Base-by-base conservation (phyloP, 1,140 invertebrate species). In the Sweltsa coloradensis region DNA sequence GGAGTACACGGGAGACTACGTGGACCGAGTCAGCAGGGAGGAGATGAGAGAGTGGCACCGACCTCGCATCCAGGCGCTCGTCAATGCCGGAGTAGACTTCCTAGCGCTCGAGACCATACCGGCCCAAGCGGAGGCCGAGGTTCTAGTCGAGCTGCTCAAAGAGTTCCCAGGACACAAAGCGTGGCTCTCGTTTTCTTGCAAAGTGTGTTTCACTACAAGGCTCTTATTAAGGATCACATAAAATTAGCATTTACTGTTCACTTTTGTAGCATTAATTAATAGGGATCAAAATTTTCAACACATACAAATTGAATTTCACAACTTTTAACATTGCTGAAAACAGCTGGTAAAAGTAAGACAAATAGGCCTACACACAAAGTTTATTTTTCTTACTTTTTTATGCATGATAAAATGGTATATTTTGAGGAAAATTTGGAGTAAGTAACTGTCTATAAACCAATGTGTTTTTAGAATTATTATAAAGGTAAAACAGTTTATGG, bases 41-140 rank as follows among this genome's bases (percentile, higher is more conserved):
- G 73, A 75, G 41, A 72, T 96, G 51, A 75, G 74, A 22, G 71
- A 83, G 18, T 93, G 89, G 83, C 91, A 95, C 62, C 64, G 74
- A 49, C 79, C 82, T 1, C 70, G 88, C 21, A 76, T 95, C 6
- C 66, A 79, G 45, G 78, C 81, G 11, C 66, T 94, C 2, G 57
- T 92, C 11, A 74, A 83, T 49, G 77, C 75, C 29, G 85, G 85
- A 9, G 80, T 85, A 2, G 86, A 94, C 64, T 58, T 91, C 0
- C 58, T 96, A 25, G 87, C 87, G 7, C 63, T 95, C 49, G 92
- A 97, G 65, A 96, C 92, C 0, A 83, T 95, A 53, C 91, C 92
- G 9, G 84, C 85, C 49, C 65, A 74, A 53, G 68, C 75, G 41
- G 92, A 96, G 67, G 91, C 85, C 0, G 71, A 84, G 62, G 83